Evolutionary conservation across 2,888 invertebrate genomes (phyloP).

Genomic region (Sturmia bella): DNA sequence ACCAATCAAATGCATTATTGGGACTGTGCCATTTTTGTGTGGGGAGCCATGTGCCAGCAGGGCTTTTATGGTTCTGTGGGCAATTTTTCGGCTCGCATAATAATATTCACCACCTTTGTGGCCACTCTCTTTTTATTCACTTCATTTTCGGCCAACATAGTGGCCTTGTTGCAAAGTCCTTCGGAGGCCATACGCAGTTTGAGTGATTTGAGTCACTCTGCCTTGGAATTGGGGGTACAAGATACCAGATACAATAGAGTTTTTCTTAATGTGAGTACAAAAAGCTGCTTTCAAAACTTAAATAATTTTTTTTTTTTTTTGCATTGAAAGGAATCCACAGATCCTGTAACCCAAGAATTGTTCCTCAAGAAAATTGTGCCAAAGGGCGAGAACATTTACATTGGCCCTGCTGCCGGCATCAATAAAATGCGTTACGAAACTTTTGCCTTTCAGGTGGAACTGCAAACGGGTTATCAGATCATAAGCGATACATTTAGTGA

Average conservation of each 20-base stretch:
- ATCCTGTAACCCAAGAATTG: constrained; percentile 83
- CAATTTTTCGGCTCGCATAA: constrained; percentile 83
- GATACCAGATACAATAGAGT: constrained; percentile 84
- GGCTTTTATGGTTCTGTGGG: constrained; percentile 83
- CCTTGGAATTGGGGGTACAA: constrained; percentile 84
- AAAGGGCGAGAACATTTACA: constrained; percentile 83
- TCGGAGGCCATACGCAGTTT: constrained; percentile 84
- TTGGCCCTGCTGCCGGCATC: constrained; percentile 83
- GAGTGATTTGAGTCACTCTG: constrained; percentile 83
- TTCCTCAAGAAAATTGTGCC: constrained; percentile 84
- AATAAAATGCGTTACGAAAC: constrained; percentile 83
- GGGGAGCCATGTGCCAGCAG: constrained; percentile 85
- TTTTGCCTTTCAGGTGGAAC: constrained; percentile 85
- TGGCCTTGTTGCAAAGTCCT: constrained; percentile 85
- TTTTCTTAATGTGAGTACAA: constrained; percentile 83
- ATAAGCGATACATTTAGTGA: constrained; percentile 85
- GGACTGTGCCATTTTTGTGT: constrained; percentile 84
- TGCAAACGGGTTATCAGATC: constrained; percentile 84
- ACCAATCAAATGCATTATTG: constrained; percentile 75
- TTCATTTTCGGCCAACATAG: constrained; percentile 86
- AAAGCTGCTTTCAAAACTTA: neutral
- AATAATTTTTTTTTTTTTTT: neutral
- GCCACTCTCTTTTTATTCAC: constrained; percentile 85
- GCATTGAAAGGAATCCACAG: constrained; percentile 82
- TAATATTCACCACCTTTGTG: constrained; percentile 84